Evolutionary conservation across 2,797 vertebrate genomes (phyloP).

Genomic region (Clarias fuscus): DNA sequence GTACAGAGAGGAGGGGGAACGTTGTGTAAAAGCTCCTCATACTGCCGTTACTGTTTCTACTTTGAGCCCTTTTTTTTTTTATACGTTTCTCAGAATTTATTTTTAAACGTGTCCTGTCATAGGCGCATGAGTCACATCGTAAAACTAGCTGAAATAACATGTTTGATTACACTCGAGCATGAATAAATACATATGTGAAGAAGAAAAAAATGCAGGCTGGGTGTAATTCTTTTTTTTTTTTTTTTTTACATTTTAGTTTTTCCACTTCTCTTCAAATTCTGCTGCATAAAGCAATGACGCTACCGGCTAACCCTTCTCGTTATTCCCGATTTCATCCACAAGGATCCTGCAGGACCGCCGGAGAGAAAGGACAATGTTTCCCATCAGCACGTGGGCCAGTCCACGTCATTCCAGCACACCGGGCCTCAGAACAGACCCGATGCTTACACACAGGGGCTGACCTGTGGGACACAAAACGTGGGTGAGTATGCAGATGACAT

Average conservation of each 20-base stretch:
- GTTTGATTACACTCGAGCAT: conserved; percentile 38
- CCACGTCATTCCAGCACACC: conserved; percentile 63
- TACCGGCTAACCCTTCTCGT: neutral
- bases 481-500: conserved; percentile 56
- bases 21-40: conserved; percentile 44
- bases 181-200: neutral
- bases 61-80: conserved; percentile 47
- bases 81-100: conserved; percentile 43
- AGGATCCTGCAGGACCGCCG: neutral
- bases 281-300: neutral
- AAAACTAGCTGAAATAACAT: conserved; percentile 49
- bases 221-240: conserved; percentile 6
- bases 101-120: conserved; percentile 50
- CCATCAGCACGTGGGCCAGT: conserved; percentile 55
- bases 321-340: conserved; percentile 31
- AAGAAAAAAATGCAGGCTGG: neutral
- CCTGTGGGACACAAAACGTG: conserved; percentile 40
- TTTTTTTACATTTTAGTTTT: neutral
- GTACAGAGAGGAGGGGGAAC: conserved; percentile 56
- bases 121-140: conserved; percentile 44
- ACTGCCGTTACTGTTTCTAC: conserved; percentile 51
- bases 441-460: conserved; percentile 43
- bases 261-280: neutral
- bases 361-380: conserved; percentile 61
- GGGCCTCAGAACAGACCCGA: conserved; percentile 38